phyloP scores from a whole-genome alignment of 2,888 invertebrate genomes.

The Diplazon laetatorius region DNA sequence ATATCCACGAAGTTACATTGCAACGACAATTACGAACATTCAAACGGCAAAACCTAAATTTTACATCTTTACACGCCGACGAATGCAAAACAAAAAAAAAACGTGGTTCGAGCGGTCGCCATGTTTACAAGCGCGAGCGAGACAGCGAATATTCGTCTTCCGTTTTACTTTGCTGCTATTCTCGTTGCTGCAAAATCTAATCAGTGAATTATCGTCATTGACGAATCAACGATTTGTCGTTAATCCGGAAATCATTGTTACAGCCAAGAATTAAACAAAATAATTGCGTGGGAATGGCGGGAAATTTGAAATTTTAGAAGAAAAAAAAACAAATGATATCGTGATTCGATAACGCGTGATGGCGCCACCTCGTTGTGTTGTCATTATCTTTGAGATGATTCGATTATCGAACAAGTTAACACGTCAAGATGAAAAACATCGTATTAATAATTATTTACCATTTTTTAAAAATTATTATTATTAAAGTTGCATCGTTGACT shows the following conservation, averaged over 20 bases:
- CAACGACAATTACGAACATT: neutral
- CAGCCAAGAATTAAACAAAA: neutral
- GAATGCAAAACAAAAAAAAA: neutral
- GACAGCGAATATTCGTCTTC: neutral
- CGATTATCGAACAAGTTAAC: neutral
- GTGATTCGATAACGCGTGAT: slow-evolving; percentile 35
- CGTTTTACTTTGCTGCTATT: too few relatives aligned
- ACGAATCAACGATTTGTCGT: too few relatives aligned
- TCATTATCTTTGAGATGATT: slow-evolving; percentile 35
- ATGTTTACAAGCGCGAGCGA: too few relatives aligned
- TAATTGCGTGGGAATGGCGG: neutral
- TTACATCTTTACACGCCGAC: neutral
- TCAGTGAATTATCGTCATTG: too few relatives aligned
- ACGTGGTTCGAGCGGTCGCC: too few relatives aligned
- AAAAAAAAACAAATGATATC: neutral
- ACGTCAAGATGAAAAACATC: slow-evolving; percentile 5
- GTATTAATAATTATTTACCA: neutral
- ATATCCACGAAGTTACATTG: neutral
- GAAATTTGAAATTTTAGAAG: neutral
- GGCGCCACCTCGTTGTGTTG: slow-evolving; percentile 27
- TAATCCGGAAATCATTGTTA: neutral
- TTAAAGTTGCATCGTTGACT: too few relatives aligned
- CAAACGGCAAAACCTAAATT: too few relatives aligned
- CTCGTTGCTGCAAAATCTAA: too few relatives aligned
- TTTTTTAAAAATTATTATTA: too few relatives aligned